phyloP scores from a whole-genome alignment of 2,888 invertebrate species.

The Habroteleia sp. region DNA sequence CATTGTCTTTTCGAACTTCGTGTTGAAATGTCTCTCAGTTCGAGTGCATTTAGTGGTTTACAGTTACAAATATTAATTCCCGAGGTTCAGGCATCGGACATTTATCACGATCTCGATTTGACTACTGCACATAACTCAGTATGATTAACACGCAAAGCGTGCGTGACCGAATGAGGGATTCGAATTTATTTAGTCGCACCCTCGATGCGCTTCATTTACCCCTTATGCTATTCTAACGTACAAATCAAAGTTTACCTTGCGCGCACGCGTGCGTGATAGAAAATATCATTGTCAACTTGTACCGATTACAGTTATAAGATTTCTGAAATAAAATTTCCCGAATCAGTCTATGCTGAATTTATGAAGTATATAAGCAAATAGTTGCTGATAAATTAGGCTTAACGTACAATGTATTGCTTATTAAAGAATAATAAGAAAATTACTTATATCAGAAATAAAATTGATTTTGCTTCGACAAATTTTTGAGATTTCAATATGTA shows the following conservation, averaged over 20 bases:
- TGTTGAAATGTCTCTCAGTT: conserved; percentile 21
- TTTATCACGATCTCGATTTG: conserved; percentile 66
- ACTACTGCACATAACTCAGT: conserved; percentile 74
- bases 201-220: conserved; percentile 38
- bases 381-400: too few species aligned
- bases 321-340: too few species aligned
- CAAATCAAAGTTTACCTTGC: conserved; percentile 53
- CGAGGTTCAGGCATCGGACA: conserved; percentile 64
- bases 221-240: conserved; percentile 20
- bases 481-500: too few species aligned
- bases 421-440: too few species aligned
- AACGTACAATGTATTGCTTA: too few species aligned
- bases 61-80: conserved; percentile 75
- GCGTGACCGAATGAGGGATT: conserved; percentile 74
- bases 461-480: too few species aligned
- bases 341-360: too few species aligned
- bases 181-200: conserved; percentile 70
- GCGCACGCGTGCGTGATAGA: conserved; percentile 29
- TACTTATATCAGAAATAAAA: too few species aligned
- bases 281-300: conserved; percentile 27
- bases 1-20: conserved; percentile 20
- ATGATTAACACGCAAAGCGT: conserved; percentile 76
- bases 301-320: too few species aligned
- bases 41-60: conserved; percentile 65
- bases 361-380: too few species aligned